Evolutionary conservation across 1,140 invertebrate genomes (phyloP).

Genomic region (Apis laboriosa): DNA sequence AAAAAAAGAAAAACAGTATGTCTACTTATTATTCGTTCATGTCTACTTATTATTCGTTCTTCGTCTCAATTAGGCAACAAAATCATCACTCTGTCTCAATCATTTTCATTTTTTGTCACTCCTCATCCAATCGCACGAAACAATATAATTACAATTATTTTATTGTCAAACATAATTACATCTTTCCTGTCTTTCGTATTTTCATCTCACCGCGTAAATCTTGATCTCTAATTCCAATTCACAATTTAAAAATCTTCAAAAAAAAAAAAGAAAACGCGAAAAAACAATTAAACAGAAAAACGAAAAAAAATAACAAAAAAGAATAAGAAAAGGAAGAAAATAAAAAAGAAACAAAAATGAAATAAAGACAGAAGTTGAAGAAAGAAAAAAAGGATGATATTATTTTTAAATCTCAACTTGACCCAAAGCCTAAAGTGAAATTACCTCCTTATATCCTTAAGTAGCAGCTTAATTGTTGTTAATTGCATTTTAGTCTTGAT

Average conservation of each 20-base stretch:
- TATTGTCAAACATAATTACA: neutral
- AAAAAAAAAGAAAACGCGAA: neutral
- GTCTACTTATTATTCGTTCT: neutral
- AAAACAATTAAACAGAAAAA: too few relatives aligned
- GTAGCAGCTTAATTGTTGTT: conserved; percentile 63
- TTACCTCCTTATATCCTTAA: conserved; percentile 28
- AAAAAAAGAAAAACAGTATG: neutral
- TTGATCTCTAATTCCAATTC: too few relatives aligned
- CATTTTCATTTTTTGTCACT: neutral
- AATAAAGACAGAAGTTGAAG: neutral
- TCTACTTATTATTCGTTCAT: neutral
- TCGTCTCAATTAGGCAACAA: neutral
- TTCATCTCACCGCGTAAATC: neutral
- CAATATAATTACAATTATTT: conserved; percentile 10
- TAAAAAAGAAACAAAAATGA: neutral
- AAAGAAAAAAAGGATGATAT: neutral
- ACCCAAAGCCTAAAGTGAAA: conserved; percentile 16
- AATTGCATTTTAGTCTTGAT: conserved; percentile 71
- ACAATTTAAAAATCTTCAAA: too few relatives aligned
- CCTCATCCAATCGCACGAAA: neutral
- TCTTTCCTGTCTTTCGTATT: neutral
- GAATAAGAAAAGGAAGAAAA: too few relatives aligned
- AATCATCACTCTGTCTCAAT: neutral
- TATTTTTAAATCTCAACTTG: too few relatives aligned
- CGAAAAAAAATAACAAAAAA: neutral